Conservation (phyloP, 53 echinoderm and acorn worm genomes). For the Paracentrotus lividus region DNA sequence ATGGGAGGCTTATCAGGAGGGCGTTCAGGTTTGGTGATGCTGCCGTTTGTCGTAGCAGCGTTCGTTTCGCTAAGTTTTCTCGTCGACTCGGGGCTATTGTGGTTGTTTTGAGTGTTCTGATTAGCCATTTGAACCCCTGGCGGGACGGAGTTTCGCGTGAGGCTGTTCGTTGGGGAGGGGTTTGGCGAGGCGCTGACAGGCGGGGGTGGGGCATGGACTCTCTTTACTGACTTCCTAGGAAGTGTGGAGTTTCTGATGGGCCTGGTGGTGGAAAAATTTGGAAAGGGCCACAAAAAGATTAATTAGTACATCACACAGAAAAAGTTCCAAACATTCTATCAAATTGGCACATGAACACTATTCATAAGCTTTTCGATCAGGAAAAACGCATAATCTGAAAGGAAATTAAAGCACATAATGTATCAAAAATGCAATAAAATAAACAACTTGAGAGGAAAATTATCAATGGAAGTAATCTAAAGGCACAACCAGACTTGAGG, state of each 20-base stretch:
- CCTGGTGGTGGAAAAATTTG: constrained; percentile 23
- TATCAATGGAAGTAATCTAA: not conserved
- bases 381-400: not conserved
- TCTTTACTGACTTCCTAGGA: constrained; percentile 65
- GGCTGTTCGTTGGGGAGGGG: constrained; percentile 66
- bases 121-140: not conserved
- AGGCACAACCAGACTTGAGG: constrained; percentile 41
- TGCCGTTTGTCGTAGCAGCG: constrained; percentile 34
- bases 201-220: constrained; percentile 58
- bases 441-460: not conserved
- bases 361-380: not conserved
- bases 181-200: constrained; percentile 12
- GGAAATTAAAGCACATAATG: not conserved
- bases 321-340: not conserved
- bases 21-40: constrained; percentile 55
- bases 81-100: constrained; percentile 32
- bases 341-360: not conserved
- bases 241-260: constrained; percentile 59
- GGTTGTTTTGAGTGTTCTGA: constrained; percentile 29
- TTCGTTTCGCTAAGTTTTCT: constrained; percentile 10
- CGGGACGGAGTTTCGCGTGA: constrained; percentile 24
- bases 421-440: not conserved
- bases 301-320: not conserved
- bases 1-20: constrained; percentile 65
- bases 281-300: not conserved